These are phyloP conservation scores for Lucinisca nassula DNA, from an alignment of 2,888 invertebrate genomes.

Conservation along the genomic window DNA sequence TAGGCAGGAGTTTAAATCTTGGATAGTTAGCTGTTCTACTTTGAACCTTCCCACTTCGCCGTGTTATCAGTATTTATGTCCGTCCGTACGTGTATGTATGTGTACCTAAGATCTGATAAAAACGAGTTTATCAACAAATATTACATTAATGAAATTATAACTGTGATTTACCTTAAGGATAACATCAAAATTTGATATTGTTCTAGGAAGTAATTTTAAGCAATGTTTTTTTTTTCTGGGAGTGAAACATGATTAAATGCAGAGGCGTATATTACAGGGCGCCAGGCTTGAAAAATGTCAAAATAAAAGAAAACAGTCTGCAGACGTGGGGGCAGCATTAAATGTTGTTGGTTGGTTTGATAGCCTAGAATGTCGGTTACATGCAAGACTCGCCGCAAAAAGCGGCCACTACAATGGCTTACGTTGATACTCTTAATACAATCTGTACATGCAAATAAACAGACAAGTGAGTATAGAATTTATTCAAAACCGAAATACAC, in stretches of 20 bases:
- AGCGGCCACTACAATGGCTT: too few species aligned
- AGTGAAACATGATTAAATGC: not conserved
- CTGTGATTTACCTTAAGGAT: not conserved
- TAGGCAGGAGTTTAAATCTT: too few species aligned
- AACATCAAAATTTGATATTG: not conserved
- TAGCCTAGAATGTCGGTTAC: not conserved
- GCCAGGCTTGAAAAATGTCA: not conserved
- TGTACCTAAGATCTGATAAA: not conserved
- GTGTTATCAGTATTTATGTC: not conserved
- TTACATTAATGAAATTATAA: not conserved
- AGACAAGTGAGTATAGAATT: too few species aligned
- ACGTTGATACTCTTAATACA: too few species aligned
- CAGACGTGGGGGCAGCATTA: not conserved
- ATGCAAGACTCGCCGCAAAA: not conserved
- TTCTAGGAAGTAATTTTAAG: not conserved
- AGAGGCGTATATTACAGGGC: not conserved
- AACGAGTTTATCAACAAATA: not conserved
- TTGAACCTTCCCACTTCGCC: too few species aligned
- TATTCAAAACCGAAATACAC: too few species aligned
- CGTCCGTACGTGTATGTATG: not conserved
- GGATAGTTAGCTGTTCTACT: too few species aligned
- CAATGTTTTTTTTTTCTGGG: too few species aligned
- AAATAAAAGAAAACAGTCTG: not conserved
- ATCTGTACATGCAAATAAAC: too few species aligned
- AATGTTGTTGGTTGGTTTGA: not conserved